Evolutionary conservation across 1,140 invertebrate genomes (phyloP), one percentile per base, ranked within the genome.

Genomic region (Euborellia annulipes): DNA sequence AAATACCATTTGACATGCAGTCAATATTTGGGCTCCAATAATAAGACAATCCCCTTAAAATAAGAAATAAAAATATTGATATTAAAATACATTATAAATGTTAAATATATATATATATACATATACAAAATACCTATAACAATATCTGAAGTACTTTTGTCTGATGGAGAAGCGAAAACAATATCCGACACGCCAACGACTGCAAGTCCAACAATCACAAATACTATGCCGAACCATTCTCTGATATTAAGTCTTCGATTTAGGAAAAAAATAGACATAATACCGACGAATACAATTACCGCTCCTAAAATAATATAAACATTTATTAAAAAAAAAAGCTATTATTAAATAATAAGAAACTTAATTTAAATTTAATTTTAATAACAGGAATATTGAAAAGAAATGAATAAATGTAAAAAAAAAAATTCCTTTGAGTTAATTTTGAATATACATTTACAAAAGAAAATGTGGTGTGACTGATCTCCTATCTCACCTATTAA

Each of bases 271-370:
- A 88, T 79, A 18, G 91, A 94, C 0, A 95, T 66, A 8, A 94
- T 59, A 2, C 85, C 90, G 36, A 92, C 92, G 63, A 97, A 98
- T 7, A 97, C 72, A 48, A 97, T 93, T 0, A 94, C 81, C 49
- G 91, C 78, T 45, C 85, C 82, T 85, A 54, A 49, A 49, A n/a
- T n/a, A n/a, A n/a, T n/a, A 32, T 45, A 47, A 37, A 18, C 46
- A 16, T 8, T 21, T 52, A 46, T 41, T 47, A 17, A 36, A 45
- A n/a, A n/a, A 30, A 27, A 27, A 27, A 27, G 11, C 4, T 27
- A 27, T 7, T 6, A 38, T 17, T 6, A 36, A 42, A 43, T 43
- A 17, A 16, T n/a, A n/a, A n/a, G n/a, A n/a, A n/a, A n/a, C n/a
- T n/a, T n/a, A n/a, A n/a, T n/a, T n/a, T n/a, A n/a, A n/a, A n/a